A percentile compares a stretch with the other conserved stretches of the same genome.
phyloP scores from a whole-genome alignment of 2,797 vertebrate genomes.

The Rhabdomys pumilio region DNA sequence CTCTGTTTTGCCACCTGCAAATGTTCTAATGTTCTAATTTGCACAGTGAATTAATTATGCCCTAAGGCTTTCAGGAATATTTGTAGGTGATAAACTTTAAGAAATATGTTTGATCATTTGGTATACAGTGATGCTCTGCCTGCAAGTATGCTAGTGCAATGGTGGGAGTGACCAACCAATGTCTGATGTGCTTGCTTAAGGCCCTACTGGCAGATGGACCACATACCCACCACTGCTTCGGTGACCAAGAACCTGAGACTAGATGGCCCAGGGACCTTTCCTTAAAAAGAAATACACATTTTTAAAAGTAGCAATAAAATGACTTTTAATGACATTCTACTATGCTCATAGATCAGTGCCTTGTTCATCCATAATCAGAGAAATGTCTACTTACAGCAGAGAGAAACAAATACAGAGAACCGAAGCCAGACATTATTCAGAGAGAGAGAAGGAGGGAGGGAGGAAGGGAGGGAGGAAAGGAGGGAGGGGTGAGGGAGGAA shows the following conservation, averaged over 20 bases:
- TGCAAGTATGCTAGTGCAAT: not conserved
- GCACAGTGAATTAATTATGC: not conserved
- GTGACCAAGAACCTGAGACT: not conserved
- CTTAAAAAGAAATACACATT: not conserved
- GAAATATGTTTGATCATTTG: not conserved
- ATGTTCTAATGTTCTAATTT: conserved; percentile 30
- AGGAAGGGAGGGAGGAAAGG: too few relatives aligned
- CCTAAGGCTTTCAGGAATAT: conserved; percentile 13
- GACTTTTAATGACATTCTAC: not conserved
- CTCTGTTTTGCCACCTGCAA: not conserved
- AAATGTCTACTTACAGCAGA: not conserved
- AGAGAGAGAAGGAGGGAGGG: not conserved
- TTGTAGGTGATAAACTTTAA: not conserved
- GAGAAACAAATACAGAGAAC: not conserved
- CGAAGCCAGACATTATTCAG: not conserved
- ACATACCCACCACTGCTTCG: not conserved
- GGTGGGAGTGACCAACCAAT: not conserved
- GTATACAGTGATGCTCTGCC: not conserved
- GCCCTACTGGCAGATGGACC: not conserved
- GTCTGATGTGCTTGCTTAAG: not conserved
- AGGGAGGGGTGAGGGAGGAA: too few relatives aligned
- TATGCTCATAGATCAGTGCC: not conserved
- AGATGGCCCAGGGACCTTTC: not conserved
- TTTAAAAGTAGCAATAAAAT: not conserved
- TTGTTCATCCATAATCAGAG: not conserved